Evolutionary conservation across 2,113 vertebrate species (phyloP).

Genomic region (Protobothrops mucrosquamatus): DNA sequence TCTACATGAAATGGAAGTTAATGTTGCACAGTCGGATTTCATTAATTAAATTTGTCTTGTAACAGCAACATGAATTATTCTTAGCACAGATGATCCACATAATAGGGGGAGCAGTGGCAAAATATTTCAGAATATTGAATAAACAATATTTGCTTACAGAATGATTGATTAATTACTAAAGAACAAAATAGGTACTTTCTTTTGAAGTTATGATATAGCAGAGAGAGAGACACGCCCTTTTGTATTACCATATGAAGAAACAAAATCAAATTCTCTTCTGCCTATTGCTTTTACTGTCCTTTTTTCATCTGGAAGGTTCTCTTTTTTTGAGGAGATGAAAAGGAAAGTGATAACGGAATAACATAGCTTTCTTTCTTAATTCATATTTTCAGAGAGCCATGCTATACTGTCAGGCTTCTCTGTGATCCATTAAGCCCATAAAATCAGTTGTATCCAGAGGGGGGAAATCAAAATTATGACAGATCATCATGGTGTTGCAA

Average conservation of each 20-base stretch:
- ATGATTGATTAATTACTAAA: slow-evolving; percentile 7
- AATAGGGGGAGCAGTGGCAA: not conserved
- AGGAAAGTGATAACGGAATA: not conserved
- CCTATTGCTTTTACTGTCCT: not conserved
- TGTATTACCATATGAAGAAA: not conserved
- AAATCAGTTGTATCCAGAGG: not conserved
- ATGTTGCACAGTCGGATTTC: slow-evolving; percentile 34
- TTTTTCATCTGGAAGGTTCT: not conserved
- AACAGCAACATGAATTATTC: slow-evolving; percentile 20
- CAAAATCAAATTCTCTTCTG: not conserved
- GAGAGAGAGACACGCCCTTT: not conserved
- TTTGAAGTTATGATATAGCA: not conserved
- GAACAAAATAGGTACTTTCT: not conserved
- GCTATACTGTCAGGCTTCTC: not conserved
- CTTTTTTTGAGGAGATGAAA: not conserved
- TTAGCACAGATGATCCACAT: slow-evolving; percentile 14
- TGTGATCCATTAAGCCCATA: not conserved
- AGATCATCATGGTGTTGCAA: not conserved
- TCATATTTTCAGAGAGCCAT: not conserved
- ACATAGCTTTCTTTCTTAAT: not conserved
- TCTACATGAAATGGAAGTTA: slow-evolving; percentile 25
- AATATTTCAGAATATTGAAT: slow-evolving; percentile 6
- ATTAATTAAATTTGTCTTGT: slow-evolving; percentile 27
- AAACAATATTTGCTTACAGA: not conserved
- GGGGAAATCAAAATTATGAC: not conserved